Evolutionary conservation across 2,888 invertebrate genomes (phyloP), one percentile per base, ranked within the genome.

Genomic region (Zonitis immaculata): DNA sequence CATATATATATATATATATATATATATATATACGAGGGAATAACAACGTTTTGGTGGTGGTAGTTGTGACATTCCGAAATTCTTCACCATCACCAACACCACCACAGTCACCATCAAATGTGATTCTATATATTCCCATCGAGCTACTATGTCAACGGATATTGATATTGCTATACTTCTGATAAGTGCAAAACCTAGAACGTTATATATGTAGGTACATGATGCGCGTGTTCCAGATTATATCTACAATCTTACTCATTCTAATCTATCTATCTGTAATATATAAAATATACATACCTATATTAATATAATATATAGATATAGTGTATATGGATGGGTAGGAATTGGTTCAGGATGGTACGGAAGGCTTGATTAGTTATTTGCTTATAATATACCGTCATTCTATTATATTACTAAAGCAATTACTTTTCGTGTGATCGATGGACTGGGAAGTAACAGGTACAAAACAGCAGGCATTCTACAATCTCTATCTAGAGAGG

Each of bases 121-220:
- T 57, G 61, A 61, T 62, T 59, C 62, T 60, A n/a, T n/a, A n/a
- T n/a, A n/a, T n/a, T 62, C 60, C 58, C 52, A 57, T 58, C 54
- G 54, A 57, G 59, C 60, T 61, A 55, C 61, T 59, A 62, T 63
- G 64, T 68, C 65, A 64, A 64, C 69, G 70, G 70, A 70, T 69
- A 70, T 70, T 70, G 69, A 69, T 70, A 70, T 70, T 70, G 56
- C 56, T 53, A 50, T 56, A 66, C 61, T 59, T 62, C 55, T 56
- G 62, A 64, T 64, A 61, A 61, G 58, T 62, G 52, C 52, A 54
- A 56, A 59, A 52, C 54, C 49, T 30, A 49, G 46, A 52, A 56
- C 49, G 56, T 47, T 47, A 46, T 47, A 47, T n/a, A n/a, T n/a
- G n/a, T n/a, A n/a, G n/a, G n/a, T n/a, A n/a, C n/a, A n/a, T n/a